Base-by-base conservation (phyloP, 2,113 vertebrate genomes). In the Theropithecus gelada region DNA sequence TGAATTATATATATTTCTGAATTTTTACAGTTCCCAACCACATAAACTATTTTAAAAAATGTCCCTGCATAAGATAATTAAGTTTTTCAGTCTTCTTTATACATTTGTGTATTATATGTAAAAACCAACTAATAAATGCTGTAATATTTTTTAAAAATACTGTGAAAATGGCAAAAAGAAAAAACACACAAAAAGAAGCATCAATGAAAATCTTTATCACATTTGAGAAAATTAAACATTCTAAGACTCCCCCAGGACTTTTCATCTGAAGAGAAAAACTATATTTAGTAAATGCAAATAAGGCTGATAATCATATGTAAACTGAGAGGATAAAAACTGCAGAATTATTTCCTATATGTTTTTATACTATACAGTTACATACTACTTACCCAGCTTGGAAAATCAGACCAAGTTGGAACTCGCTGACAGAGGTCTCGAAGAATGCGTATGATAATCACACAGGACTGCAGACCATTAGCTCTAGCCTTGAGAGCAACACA, bases 381-480 rank as follows among this genome's bases (percentile, higher is more conserved):
- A 73, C 16, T 98, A 99, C 99, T 99, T 93, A 99, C 99, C 99
- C 99, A 99, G 99, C 99, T 99, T 50, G 99, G 99, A 98, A 99
- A 99, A 96, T 99, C 98, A 80, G 99, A 99, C 99, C 99, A 99
- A 18, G 99, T 99, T 10, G 99, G 99, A 96, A 99, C 99, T 30
- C 99, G 98, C 55, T 99, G 99, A 98, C 99, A 99, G 38, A 99
- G 99, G 97, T 99, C 99, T 98, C 99, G 99, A 96, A 99, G 99
- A 98, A 99, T 99, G 90, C 99, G 99, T 98, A 99, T 99, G 98
- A 99, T 99, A 99, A 99, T 98, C 98, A 99, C 99, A 98, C 99
- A 99, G 98, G 99, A 99, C 97, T 99, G 99, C 95, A 99, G 99
- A 97, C 99, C 99, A 96, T 99, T 99, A 98, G 99, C 99, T 99